Evolutionary conservation across 2,113 vertebrate genomes (phyloP).

Genomic region (Scytalopus superciliaris): DNA sequence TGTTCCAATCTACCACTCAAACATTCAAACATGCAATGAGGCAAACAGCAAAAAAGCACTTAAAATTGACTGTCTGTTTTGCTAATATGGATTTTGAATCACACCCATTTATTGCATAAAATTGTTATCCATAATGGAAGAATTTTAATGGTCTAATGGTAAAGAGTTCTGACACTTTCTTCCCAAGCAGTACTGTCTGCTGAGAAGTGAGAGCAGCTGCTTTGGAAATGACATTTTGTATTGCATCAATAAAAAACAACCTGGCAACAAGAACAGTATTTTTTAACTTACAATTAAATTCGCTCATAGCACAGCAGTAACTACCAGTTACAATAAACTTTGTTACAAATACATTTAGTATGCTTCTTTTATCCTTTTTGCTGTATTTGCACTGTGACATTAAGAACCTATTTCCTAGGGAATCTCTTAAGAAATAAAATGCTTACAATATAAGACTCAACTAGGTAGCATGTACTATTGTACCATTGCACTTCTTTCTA

Average conservation of each 20-base stretch:
- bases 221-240: background rate
- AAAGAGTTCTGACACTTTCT: background rate
- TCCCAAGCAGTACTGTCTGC: background rate
- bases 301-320: background rate
- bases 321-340: background rate
- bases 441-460: background rate
- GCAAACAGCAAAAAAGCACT: background rate
- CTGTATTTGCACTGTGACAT: background rate
- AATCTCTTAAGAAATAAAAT: background rate
- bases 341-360: background rate
- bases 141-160: background rate
- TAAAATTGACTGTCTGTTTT: background rate
- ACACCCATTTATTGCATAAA: background rate
- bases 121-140: background rate
- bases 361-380: background rate
- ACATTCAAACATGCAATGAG: background rate
- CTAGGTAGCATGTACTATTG: background rate
- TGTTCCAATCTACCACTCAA: background rate
- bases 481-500: background rate
- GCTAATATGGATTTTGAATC: background rate
- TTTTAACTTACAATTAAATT: background rate
- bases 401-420: background rate
- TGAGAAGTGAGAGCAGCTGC: background rate
- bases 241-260: background rate
- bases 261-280: background rate